Base-by-base conservation (phyloP, 2,888 invertebrate genomes). In the Metallyticus violacea region DNA sequence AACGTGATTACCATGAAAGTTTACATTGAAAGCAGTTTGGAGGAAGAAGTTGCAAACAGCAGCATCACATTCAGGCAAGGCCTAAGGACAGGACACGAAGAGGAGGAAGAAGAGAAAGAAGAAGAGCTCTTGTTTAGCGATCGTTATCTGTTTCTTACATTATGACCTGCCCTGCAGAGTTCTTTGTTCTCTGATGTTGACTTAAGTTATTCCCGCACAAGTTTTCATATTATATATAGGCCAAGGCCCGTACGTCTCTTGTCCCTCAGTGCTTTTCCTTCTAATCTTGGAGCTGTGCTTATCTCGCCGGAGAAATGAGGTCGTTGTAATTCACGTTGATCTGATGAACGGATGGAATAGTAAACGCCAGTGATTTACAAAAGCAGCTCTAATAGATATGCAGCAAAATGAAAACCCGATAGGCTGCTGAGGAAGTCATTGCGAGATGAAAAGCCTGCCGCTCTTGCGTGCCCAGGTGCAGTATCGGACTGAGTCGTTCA, bases 191-290 rank as follows among this genome's bases (percentile, higher is more conserved):
- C 76, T 82, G 82, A 76, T 82, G 76, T 6, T 62, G 40, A 62
- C 40, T 62, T 62, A 62, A 62, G 40, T 62, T 62, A 62, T 62
- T 62, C 40, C 83, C 77, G 28, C 76, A 29, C 77, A 30, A 30
- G n/a, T 81, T 81, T 81, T 81, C 81, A 81, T 81, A 83, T 83
- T 77, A 77, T 83, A 83, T 83, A 77, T 83, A 83, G 83, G 83
- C 83, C 83, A 83, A 83, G 83, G 83, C 77, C 83, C 77, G n/a
- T 25, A 81, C 25, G n/a, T n/a, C 78, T 78, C n/a, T 78, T n/a
- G n/a, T 62, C 40, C 15, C 29, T 28, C 22, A 77, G 77, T 26
- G 28, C 83, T 77, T n/a, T 77, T 9, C 25, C 26, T 26, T 9
- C 22, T 28, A 62, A 76, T 76, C 27, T 27, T 76, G 7, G 22